Evolutionary conservation across 2,113 vertebrate genomes (phyloP).

Genomic region (Pedetes capensis): DNA sequence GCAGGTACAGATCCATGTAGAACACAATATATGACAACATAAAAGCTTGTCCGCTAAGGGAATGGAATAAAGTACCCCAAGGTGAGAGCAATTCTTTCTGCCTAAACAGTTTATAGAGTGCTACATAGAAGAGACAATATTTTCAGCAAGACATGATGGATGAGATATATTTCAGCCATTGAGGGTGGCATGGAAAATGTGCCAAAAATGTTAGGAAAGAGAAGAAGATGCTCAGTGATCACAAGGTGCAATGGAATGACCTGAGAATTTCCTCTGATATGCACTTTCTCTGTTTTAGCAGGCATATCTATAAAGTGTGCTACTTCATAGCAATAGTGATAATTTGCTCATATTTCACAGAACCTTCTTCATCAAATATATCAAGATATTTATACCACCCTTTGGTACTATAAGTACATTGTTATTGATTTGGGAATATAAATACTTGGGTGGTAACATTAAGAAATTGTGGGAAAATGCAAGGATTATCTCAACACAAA

Average conservation of each 20-base stretch:
- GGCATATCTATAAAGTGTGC: not conserved
- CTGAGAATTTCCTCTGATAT: too few relatives aligned
- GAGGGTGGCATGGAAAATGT: not conserved
- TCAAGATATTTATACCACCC: not conserved
- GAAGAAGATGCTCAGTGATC: not conserved
- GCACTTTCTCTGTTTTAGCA: not conserved
- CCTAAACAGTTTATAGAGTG: constrained; percentile 7
- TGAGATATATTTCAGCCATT: constrained; percentile 25
- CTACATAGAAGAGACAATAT: constrained; percentile 12
- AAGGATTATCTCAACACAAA: not conserved
- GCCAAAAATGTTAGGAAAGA: constrained; percentile 33
- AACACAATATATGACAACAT: not conserved
- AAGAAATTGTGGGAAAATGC: not conserved
- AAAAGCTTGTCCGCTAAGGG: not conserved
- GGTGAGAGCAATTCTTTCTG: constrained; percentile 23
- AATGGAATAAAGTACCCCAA: not conserved
- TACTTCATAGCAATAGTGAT: not conserved
- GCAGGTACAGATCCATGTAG: not conserved
- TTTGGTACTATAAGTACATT: not conserved
- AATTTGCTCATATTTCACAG: not conserved
- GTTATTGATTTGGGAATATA: not conserved
- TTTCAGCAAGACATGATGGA: constrained; percentile 47
- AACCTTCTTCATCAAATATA: not conserved
- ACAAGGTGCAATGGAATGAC: not conserved
- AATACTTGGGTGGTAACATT: not conserved